Conservation (phyloP, 2,888 invertebrate species). For the Euphydryas editha region DNA sequence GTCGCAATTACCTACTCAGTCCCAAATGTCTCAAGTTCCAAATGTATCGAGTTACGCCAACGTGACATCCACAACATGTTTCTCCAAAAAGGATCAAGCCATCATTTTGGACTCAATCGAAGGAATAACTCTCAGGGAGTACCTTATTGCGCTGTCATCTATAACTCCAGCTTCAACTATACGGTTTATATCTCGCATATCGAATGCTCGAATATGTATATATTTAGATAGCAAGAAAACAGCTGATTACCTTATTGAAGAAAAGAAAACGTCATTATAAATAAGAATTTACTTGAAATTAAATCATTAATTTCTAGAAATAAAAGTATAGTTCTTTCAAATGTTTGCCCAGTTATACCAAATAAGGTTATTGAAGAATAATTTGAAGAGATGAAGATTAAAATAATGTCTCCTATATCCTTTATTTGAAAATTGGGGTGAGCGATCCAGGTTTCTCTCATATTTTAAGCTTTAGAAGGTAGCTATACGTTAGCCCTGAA, state of each 20-base stretch:
- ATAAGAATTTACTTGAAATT: too few species aligned
- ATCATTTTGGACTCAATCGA: conserved; percentile 39
- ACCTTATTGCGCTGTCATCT: conserved; percentile 26
- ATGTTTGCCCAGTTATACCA: conserved; percentile 39
- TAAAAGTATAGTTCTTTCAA: conserved; percentile 40
- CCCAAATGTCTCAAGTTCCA: not conserved
- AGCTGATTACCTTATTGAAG: conserved; percentile 31
- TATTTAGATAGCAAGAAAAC: conserved; percentile 33
- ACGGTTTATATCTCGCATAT: conserved; percentile 36
- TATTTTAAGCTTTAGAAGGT: conserved; percentile 37
- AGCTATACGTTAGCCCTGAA: conserved; percentile 30
- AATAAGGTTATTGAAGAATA: not conserved
- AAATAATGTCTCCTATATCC: conserved; percentile 24
- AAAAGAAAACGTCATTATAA: too few species aligned
- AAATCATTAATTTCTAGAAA: conserved; percentile 38
- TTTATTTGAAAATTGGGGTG: conserved; percentile 28
- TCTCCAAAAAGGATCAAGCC: conserved; percentile 41
- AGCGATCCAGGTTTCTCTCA: conserved; percentile 30
- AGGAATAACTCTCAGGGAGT: conserved; percentile 34
- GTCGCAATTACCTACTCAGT: not conserved
- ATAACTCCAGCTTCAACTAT: conserved; percentile 28
- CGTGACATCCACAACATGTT: conserved; percentile 17
- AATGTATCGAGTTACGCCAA: not conserved
- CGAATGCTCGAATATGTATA: conserved; percentile 38
- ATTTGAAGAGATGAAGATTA: too few species aligned